phyloP scores from a whole-genome alignment of 1,140 invertebrate species.

The Chionoecetes opilio region DNA sequence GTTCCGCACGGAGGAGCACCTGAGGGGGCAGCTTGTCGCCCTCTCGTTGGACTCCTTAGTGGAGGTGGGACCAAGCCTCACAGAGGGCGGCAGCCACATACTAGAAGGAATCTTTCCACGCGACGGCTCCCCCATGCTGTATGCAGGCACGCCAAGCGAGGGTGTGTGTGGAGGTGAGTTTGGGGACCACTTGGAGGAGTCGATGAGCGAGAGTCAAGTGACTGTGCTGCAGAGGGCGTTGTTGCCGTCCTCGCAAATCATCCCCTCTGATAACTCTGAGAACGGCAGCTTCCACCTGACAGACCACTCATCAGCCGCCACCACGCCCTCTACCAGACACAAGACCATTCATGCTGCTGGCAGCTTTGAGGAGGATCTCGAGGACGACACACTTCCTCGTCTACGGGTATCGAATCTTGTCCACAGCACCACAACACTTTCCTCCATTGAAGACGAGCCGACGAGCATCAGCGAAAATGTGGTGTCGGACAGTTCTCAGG shows the following conservation, averaged over 20 bases:
- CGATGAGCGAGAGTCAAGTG: slow-evolving; percentile 81
- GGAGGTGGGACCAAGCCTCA: slow-evolving; percentile 53
- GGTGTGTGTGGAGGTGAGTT: slow-evolving; percentile 57
- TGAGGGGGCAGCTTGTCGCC: slow-evolving; percentile 71
- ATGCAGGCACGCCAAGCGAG: slow-evolving; percentile 59
- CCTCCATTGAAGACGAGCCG: slow-evolving; percentile 78
- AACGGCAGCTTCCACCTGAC: slow-evolving; percentile 79
- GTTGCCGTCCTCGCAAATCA: slow-evolving; percentile 68
- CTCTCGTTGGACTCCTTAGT: slow-evolving; percentile 71
- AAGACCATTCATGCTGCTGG: slow-evolving; percentile 67
- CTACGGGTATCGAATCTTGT: slow-evolving; percentile 68
- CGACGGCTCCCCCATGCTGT: slow-evolving; percentile 54
- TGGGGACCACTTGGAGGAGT: slow-evolving; percentile 79
- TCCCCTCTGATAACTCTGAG: slow-evolving; percentile 80
- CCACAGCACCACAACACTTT: slow-evolving; percentile 77
- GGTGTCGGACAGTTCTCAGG: slow-evolving; percentile 75
- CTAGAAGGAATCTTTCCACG: neutral
- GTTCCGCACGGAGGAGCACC: slow-evolving; percentile 71
- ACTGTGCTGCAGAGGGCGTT: slow-evolving; percentile 76
- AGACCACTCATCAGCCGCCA: slow-evolving; percentile 77
- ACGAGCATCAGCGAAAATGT: slow-evolving; percentile 79
- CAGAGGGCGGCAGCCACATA: neutral
- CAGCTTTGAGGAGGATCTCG: slow-evolving; percentile 80
- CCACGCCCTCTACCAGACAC: slow-evolving; percentile 79
- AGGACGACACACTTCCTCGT: slow-evolving; percentile 74